Evolutionary conservation across 2,113 vertebrate species (phyloP).

Genomic region (Labeo catla): DNA sequence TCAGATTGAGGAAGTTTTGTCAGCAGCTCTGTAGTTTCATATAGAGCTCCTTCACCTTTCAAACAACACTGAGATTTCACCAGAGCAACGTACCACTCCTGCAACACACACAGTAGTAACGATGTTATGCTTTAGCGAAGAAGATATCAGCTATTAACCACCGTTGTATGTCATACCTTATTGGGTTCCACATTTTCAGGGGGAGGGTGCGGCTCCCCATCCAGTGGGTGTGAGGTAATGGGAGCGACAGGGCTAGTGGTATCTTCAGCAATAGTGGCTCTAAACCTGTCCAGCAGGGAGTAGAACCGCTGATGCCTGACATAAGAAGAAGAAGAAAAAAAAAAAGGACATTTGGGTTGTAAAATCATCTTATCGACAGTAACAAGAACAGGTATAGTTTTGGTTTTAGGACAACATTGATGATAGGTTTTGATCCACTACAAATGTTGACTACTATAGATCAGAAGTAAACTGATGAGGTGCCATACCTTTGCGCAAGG

Average conservation of each 20-base stretch:
- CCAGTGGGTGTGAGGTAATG: slow-evolving; percentile 89
- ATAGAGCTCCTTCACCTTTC: slow-evolving; percentile 82
- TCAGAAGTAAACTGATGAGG: neutral
- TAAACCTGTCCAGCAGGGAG: slow-evolving; percentile 96
- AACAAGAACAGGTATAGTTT: neutral
- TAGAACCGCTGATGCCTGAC: slow-evolving; percentile 95
- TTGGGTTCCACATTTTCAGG: slow-evolving; percentile 84
- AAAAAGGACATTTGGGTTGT: neutral
- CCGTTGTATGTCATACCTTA: slow-evolving; percentile 64
- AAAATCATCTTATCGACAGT: neutral
- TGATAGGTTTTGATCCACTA: too few species aligned
- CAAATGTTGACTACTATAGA: too few species aligned
- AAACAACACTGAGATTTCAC: slow-evolving; percentile 90
- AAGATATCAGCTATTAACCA: neutral
- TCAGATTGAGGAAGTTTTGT: slow-evolving; percentile 87
- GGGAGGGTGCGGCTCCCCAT: slow-evolving; percentile 83
- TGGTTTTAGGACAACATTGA: too few species aligned
- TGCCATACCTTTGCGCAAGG: slow-evolving; percentile 86
- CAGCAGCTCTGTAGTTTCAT: slow-evolving; percentile 92
- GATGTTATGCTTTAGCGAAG: neutral
- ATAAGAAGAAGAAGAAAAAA: neutral
- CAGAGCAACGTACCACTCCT: slow-evolving; percentile 95
- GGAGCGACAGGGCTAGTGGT: slow-evolving; percentile 83
- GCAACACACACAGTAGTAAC: slow-evolving; percentile 25
- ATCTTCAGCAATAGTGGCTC: slow-evolving; percentile 84